Evolutionary conservation across 2,797 vertebrate genomes (phyloP), one percentile per base, ranked within the genome.

Genomic region (Nasua narica): DNA sequence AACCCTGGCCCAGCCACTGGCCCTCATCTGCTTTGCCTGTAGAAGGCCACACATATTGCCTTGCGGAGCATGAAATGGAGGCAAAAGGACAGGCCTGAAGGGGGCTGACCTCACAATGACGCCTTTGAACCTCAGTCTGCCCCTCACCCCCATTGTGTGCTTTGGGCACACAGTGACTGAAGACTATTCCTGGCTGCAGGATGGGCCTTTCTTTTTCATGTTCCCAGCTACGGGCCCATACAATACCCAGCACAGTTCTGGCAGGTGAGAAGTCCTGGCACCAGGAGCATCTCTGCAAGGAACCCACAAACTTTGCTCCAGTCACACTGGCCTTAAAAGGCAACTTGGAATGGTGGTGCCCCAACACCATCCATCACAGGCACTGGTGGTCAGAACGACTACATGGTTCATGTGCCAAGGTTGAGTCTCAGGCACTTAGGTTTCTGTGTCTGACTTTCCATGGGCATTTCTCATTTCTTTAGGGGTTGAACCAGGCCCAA

Each of bases 371-470:
- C 78, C 4, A 27, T 88, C 58, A 54, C 1, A 0, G 69, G 50
- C 18, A 15, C 46, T 78, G 23, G 35, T 74, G 50, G 77, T 85
- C 58, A 69, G 43, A 89, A 74, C 54, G 60, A 78, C 32, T 21
- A 2, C 40, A 79, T 35, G 25, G 43, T 25, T 67, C 60, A 7
- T 12, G 50, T 91, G 65, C 72, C 29, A 46, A 78, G 48, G 52
- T 70, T 69, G 50, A 69, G 52, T 79, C 65, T 92, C 65, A n/a
- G 65, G 19, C 46, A 69, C 65, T 40, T 37, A 21, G 35, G 48
- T 84, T 87, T 95, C 37, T 70, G 43, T 81, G 65, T 90, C 72
- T 85, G 70, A 65, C 62, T 94, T 95, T 76, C 54, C 50, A 62
- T 3, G 4, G 27, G 13, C n/a, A 11, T 85, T 94, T 94, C 93